Evolutionary conservation across 2,888 invertebrate genomes (phyloP).

Genomic region (Yponomeuta evonymella): DNA sequence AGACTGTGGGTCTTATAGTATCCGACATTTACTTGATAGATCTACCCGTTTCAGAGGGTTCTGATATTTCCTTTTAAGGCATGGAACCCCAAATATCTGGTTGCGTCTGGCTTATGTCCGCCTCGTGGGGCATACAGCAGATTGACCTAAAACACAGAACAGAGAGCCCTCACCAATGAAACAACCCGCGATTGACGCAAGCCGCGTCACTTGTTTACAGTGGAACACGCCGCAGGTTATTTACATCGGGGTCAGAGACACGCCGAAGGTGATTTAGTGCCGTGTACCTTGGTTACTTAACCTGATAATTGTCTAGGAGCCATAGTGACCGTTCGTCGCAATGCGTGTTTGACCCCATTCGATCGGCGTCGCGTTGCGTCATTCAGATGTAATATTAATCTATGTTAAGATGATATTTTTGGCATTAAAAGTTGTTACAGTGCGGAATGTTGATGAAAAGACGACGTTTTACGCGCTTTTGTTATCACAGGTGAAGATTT

Average conservation of each 20-base stretch:
- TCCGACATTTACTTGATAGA: too few species aligned
- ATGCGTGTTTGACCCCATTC: slow-evolving; percentile 70
- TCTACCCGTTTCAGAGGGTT: too few species aligned
- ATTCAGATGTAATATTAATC: slow-evolving; percentile 23
- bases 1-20: too few species aligned
- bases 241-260: slow-evolving; percentile 76
- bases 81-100: too few species aligned
- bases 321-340: slow-evolving; percentile 36
- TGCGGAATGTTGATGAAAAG: background rate
- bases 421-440: background rate
- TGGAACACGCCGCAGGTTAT: slow-evolving; percentile 63
- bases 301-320: slow-evolving; percentile 28
- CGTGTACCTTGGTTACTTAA: slow-evolving; percentile 59
- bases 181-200: slow-evolving; percentile 57
- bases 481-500: background rate
- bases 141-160: background rate
- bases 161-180: background rate
- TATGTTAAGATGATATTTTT: background rate
- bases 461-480: background rate
- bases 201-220: slow-evolving; percentile 67
- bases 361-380: slow-evolving; percentile 29
- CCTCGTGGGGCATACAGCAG: background rate
- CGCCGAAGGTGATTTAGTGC: slow-evolving; percentile 50
- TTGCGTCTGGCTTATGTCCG: background rate
- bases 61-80: too few species aligned